These are phyloP conservation scores for Poeciliopsis prolifica DNA, from an alignment of 2,113 vertebrate genomes.

Conservation along the genomic window DNA sequence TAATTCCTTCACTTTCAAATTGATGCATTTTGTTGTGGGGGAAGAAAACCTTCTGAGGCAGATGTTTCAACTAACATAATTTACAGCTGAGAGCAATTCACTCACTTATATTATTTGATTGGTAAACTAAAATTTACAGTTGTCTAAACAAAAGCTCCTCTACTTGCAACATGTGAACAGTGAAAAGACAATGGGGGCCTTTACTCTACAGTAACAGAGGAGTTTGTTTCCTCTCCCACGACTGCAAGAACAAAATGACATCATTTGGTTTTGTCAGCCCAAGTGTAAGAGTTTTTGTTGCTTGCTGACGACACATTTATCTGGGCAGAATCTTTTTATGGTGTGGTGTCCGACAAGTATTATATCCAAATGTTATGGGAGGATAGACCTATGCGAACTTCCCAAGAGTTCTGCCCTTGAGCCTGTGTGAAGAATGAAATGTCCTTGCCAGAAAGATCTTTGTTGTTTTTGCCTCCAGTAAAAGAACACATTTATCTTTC, in stretches of 20 bases:
- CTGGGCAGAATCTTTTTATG: not conserved
- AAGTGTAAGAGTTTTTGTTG: no score
- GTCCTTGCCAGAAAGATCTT: no score
- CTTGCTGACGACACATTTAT: not conserved
- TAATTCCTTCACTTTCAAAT: conserved; percentile 51
- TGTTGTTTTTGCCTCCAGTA: no score
- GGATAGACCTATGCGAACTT: no score
- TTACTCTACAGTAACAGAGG: not conserved
- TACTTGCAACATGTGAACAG: conserved; percentile 81
- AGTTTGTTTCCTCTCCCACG: not conserved
- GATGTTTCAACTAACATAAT: conserved; percentile 42
- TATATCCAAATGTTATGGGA: not conserved
- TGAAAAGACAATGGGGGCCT: conserved; percentile 66
- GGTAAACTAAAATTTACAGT: conserved; percentile 68
- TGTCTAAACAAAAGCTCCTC: conserved; percentile 68
- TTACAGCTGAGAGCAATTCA: conserved; percentile 27
- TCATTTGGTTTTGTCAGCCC: not conserved
- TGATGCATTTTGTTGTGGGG: conserved; percentile 38
- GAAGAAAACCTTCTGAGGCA: conserved; percentile 22
- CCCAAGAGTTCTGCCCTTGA: no score
- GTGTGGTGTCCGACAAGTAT: not conserved
- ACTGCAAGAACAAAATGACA: not conserved
- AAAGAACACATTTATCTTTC: no score
- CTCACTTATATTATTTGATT: conserved; percentile 35
- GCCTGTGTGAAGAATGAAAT: no score